A percentile compares a stretch with the other conserved stretches of the same genome.
Evolutionary conservation across 2,888 invertebrate genomes (phyloP).

Genomic region (Cryptus armator): DNA sequence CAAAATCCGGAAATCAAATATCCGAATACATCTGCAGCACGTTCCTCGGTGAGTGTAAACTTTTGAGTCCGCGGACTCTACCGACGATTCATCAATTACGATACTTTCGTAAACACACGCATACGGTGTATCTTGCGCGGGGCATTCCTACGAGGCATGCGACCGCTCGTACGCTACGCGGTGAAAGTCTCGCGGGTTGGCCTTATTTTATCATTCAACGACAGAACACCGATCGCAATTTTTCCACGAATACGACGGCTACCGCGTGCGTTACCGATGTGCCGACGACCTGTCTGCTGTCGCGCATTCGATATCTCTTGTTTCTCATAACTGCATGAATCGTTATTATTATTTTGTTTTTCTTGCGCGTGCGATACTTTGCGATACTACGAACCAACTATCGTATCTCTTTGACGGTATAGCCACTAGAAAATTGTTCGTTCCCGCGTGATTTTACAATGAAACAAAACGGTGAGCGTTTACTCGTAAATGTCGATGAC

Average conservation of each 20-base stretch:
- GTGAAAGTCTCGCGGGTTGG: constrained; percentile 56
- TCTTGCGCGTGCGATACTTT: no score
- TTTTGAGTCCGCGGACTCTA: background rate
- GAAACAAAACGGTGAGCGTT: no score
- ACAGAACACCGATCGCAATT: constrained; percentile 21
- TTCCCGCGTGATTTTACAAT: no score
- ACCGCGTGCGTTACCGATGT: no score
- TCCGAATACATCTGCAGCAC: constrained; percentile 99
- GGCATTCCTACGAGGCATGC: constrained; percentile 27
- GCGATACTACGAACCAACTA: no score
- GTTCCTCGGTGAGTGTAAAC: constrained; percentile 94
- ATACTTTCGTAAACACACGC: constrained; percentile 15
- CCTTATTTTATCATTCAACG: constrained; percentile 53
- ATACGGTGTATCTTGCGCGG: background rate
- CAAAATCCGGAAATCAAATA: constrained; percentile 99
- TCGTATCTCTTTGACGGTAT: no score
- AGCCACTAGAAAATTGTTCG: no score
- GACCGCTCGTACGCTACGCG: constrained; percentile 13
- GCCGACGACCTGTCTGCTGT: no score
- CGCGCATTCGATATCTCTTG: background rate
- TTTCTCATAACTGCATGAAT: no score
- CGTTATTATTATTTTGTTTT: no score
- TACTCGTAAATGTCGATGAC: no score
- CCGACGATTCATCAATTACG: constrained; percentile 29
- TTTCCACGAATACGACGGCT: constrained; percentile 32